phyloP scores from a whole-genome alignment of 2,113 vertebrate species.

The Falco punctatus region DNA sequence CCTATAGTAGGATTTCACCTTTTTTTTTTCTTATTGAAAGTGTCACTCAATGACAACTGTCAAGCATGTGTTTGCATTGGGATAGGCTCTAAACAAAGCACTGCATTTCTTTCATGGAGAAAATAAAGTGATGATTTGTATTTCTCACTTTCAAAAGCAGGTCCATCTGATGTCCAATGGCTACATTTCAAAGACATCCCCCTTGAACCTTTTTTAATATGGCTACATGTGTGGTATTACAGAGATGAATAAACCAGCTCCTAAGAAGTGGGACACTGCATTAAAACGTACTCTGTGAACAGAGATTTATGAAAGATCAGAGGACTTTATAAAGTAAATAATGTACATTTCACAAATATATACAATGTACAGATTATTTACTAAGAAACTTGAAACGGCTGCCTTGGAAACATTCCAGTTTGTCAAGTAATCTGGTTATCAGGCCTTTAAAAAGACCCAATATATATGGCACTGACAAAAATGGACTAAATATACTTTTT shows the following conservation, averaged over 20 bases:
- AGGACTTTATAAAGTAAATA: slow-evolving; percentile 55
- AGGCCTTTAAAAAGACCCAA: neutral
- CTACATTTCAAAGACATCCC: slow-evolving; percentile 23
- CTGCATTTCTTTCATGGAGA: neutral
- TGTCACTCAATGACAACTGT: neutral
- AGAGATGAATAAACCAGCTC: neutral
- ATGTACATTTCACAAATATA: slow-evolving; percentile 36
- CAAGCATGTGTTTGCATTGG: neutral
- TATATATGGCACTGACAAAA: neutral
- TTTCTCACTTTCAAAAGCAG: neutral
- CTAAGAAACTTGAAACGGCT: slow-evolving; percentile 44
- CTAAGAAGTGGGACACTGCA: neutral
- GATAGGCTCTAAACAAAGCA: neutral
- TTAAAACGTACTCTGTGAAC: neutral
- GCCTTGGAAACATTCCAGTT: slow-evolving; percentile 20
- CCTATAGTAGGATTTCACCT: neutral
- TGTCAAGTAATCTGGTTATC: slow-evolving; percentile 16
- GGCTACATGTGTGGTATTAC: slow-evolving; percentile 12
- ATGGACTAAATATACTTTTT: neutral
- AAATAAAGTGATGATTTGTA: neutral
- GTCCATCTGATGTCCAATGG: neutral
- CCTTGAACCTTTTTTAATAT: neutral
- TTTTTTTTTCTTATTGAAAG: neutral
- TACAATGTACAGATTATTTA: slow-evolving; percentile 39
- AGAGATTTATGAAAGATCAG: slow-evolving; percentile 25